phyloP scores from a whole-genome alignment of 2,888 invertebrate genomes.

The Nomada ruficornis region DNA sequence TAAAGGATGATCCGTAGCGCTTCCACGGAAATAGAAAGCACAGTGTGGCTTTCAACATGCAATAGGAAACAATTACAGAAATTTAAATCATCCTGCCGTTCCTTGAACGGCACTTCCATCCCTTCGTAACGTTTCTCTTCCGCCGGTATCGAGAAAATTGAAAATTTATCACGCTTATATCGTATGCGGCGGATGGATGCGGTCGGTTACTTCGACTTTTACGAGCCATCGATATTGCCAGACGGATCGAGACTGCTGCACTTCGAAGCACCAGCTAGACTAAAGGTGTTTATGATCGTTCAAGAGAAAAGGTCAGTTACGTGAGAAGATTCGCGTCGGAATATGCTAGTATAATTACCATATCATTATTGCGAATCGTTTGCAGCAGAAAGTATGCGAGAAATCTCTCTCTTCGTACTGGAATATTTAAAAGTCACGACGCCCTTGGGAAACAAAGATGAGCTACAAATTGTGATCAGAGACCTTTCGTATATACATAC shows the following conservation, averaged over 20 bases:
- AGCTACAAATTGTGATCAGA: not conserved
- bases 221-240: constrained; percentile 56
- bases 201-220: constrained; percentile 52
- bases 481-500: not conserved
- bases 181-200: constrained; percentile 47
- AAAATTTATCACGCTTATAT: constrained; percentile 59
- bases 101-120: not conserved
- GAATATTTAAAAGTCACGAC: not conserved
- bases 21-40: not conserved
- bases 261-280: not conserved
- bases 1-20: not conserved
- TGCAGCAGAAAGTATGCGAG: constrained; percentile 25
- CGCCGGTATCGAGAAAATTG: constrained; percentile 45
- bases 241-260: constrained; percentile 34
- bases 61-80: constrained; percentile 36
- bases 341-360: constrained; percentile 53
- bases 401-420: not conserved
- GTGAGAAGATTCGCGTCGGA: constrained; percentile 12
- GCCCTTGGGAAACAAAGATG: not conserved
- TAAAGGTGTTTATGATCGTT: constrained; percentile 42
- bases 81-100: constrained; percentile 10
- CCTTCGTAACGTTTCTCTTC: not conserved
- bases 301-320: constrained; percentile 48
- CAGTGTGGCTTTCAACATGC: not conserved
- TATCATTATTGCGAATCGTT: constrained; percentile 49